phyloP scores from a whole-genome alignment of 92 coral and sea anemone species.

The Muricea muricata region DNA sequence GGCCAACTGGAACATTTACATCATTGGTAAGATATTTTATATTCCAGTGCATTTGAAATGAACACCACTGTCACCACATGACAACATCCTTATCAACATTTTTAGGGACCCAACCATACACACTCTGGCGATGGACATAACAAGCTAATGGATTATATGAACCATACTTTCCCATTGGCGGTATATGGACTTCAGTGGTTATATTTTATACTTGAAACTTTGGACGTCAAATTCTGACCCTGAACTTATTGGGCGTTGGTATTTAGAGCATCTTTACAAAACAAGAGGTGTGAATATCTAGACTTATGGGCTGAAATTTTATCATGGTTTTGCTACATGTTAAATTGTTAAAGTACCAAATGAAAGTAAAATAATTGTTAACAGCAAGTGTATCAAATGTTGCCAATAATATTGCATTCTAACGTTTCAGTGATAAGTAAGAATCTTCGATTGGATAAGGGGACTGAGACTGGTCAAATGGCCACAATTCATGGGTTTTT shows the following conservation, averaged over 20 bases:
- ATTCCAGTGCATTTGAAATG: not conserved
- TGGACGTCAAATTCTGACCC: slow-evolving; percentile 37
- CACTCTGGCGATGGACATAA: not conserved
- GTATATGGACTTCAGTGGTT: not conserved
- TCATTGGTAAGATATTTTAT: slow-evolving; percentile 24
- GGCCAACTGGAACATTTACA: slow-evolving; percentile 40
- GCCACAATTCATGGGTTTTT: slow-evolving; percentile 33
- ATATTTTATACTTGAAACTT: not conserved
- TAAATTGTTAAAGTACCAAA: not conserved
- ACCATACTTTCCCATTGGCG: not conserved
- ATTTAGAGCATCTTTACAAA: slow-evolving; percentile 16
- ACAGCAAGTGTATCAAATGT: not conserved
- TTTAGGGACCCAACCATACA: not conserved
- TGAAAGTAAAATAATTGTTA: not conserved
- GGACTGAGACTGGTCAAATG: slow-evolving; percentile 40
- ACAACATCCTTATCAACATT: not conserved
- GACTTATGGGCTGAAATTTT: not conserved
- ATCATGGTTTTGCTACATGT: not conserved
- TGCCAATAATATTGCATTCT: not conserved
- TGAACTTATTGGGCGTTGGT: slow-evolving; percentile 26
- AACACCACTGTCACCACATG: not conserved
- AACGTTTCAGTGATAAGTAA: not conserved
- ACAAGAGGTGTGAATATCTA: not conserved
- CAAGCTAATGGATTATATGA: not conserved
- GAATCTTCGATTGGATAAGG: slow-evolving; percentile 28